Base-by-base conservation (phyloP, 2,113 vertebrate genomes). In the Leuciscus idus region DNA sequence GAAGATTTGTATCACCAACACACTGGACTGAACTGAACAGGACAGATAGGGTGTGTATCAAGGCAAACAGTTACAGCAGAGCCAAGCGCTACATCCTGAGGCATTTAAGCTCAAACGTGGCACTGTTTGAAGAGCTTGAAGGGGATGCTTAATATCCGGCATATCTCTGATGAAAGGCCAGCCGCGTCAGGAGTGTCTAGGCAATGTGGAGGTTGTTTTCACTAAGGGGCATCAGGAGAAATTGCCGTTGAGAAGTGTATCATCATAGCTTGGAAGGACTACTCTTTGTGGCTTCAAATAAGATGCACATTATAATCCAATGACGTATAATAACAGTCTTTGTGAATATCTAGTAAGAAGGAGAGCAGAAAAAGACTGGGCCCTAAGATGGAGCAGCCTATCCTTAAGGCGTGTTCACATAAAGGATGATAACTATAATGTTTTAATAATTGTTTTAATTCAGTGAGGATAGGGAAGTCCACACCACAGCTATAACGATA, bases 141-240 rank as follows among this genome's bases (percentile, higher is more conserved):
- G 43, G 73, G 72, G 12, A 17, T 46, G 73, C n/a, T 50, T 75
- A 75, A 50, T 75, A 48, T 46, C 43, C n/a, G 12, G 72, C 12
- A 48, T 75, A 75, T 46, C n/a, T 48, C 43, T 75, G 73, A 75
- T 75, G 46, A 75, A 75, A 75, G 72, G 39, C 68, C 10, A 43
- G 68, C 19, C 36, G 9, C 21, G 28, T n/a, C 12, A 75, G 73
- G n/a, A 75, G 13, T 48, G 10, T 74, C 21, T 12, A 48, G 72
- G 72, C 23, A 48, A 12, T 15, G 23, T 48, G 6, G 11, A 74
- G 43, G 43, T 26, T 74, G 43, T 75, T 75, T 74, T 75, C 43
- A 50, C 72, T 74, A 2, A 26, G 12, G 19, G 10, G 23, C 36
- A 73, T 43, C 21, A n/a, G 21, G 36, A 43, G 36, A 36, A 72